Evolutionary conservation across 64 coral and sea anemone species (phyloP).

Genomic region (Stylophora pistillata): DNA sequence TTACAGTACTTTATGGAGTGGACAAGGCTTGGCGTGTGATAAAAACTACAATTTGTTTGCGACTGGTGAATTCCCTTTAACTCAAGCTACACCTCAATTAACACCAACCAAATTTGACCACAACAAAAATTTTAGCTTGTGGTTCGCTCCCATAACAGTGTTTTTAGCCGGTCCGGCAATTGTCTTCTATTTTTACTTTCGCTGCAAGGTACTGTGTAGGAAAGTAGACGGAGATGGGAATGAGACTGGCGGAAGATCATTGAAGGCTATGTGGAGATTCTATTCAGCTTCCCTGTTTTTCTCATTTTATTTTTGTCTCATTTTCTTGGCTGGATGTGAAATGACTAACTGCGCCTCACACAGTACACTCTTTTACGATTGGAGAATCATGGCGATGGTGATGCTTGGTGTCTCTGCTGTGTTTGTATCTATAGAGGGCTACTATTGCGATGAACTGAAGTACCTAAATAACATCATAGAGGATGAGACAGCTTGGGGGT

Average conservation of each 20-base stretch:
- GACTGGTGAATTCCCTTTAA: conserved; percentile 43
- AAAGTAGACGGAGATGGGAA: conserved; percentile 40
- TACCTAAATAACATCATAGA: conserved; percentile 67
- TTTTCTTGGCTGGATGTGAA: conserved; percentile 51
- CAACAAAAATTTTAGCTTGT: no score
- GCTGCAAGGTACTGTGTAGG: conserved; percentile 30
- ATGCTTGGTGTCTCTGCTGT: conserved; percentile 57
- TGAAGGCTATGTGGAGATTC: conserved; percentile 36
- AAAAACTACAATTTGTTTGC: conserved; percentile 15
- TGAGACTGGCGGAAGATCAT: conserved; percentile 44
- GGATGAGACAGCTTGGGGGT: conserved; percentile 61
- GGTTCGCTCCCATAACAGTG: conserved; percentile 8
- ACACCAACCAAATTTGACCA: no score
- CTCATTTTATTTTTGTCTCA: conserved; percentile 67
- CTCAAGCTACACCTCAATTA: no score
- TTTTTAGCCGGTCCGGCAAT: conserved; percentile 46
- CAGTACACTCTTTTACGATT: conserved; percentile 34
- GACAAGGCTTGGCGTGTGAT: no score
- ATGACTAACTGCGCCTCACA: conserved; percentile 45
- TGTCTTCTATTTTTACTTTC: conserved; percentile 35
- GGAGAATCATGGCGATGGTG: conserved; percentile 55
- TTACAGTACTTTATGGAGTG: neutral
- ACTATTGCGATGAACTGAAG: conserved; percentile 49
- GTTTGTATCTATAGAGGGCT: conserved; percentile 53
- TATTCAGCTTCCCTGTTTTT: conserved; percentile 48